Conservation (phyloP, 2,113 vertebrate species). For the Lipotes vexillifer region DNA sequence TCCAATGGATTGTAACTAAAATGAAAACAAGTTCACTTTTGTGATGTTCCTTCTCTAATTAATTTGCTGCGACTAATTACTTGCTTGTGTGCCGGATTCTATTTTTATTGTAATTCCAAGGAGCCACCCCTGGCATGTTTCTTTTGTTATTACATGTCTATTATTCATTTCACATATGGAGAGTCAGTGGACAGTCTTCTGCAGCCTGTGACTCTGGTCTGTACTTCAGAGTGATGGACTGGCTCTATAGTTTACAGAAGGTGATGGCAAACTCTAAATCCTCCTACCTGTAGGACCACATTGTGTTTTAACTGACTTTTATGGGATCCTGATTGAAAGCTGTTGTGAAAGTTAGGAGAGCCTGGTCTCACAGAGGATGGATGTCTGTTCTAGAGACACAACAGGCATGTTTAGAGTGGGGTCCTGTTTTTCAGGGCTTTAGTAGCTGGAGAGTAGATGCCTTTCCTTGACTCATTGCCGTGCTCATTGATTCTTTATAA, state of each 20-base stretch:
- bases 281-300: neutral
- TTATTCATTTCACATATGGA: slow-evolving; percentile 22
- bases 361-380: rapidly evolving
- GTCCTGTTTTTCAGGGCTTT: neutral
- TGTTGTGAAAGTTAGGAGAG: neutral
- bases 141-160: neutral
- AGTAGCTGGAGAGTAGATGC: neutral
- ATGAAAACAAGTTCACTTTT: neutral
- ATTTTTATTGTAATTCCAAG: neutral
- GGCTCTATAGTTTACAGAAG: neutral
- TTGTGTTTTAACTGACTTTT: neutral
- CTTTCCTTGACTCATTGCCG: neutral
- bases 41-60: neutral
- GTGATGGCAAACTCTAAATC: neutral
- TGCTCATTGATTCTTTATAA: neutral
- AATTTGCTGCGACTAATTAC: slow-evolving; percentile 14
- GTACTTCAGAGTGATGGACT: neutral
- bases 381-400: neutral
- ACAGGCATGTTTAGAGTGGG: rapidly evolving
- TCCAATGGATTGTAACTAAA: neutral
- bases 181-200: slow-evolving; percentile 40
- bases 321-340: neutral
- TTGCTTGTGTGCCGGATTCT: neutral
- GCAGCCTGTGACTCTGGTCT: neutral
- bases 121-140: neutral